Percentiles rank a stretch among this genome's conserved stretches.
phyloP scores from a whole-genome alignment of 53 echinoderm and acorn worm genomes.

The Patiria pectinifera region DNA sequence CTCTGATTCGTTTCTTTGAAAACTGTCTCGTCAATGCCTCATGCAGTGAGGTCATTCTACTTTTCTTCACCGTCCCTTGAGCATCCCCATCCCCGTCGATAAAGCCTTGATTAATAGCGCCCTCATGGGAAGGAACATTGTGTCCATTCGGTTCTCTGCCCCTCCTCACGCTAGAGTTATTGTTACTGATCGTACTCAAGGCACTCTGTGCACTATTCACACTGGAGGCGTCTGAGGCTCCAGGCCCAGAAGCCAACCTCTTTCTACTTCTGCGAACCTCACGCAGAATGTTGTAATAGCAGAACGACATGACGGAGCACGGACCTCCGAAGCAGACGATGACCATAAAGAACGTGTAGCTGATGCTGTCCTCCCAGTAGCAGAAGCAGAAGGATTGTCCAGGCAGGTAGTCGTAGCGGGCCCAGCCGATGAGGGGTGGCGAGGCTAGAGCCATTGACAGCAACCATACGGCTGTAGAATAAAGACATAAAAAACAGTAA shows the following conservation, averaged over 20 bases:
- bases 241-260: conserved; percentile 63
- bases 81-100: conserved; percentile 36
- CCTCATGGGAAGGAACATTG: not conserved
- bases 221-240: not conserved
- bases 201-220: conserved; percentile 4
- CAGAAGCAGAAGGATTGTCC: conserved; percentile 98
- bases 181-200: conserved; percentile 10
- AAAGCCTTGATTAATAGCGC: not conserved
- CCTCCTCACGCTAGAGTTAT: not conserved
- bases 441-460: conserved; percentile 75
- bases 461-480: conserved; percentile 86
- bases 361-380: conserved; percentile 73
- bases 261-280: conserved; percentile 82
- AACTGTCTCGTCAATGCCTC: conserved; percentile 44
- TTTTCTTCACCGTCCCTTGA: conserved; percentile 7
- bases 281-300: conserved; percentile 84
- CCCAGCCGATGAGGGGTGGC: conserved; percentile 90
- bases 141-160: not conserved
- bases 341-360: conserved; percentile 99
- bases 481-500: conserved; percentile 17
- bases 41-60: conserved; percentile 27
- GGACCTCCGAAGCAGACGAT: conserved; percentile 96
- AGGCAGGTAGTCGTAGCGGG: conserved; percentile 80
- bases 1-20: conserved; percentile 1
- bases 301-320: conserved; percentile 96